phyloP scores from a whole-genome alignment of 2,113 vertebrate species.

The Colistium nudipinnis region DNA sequence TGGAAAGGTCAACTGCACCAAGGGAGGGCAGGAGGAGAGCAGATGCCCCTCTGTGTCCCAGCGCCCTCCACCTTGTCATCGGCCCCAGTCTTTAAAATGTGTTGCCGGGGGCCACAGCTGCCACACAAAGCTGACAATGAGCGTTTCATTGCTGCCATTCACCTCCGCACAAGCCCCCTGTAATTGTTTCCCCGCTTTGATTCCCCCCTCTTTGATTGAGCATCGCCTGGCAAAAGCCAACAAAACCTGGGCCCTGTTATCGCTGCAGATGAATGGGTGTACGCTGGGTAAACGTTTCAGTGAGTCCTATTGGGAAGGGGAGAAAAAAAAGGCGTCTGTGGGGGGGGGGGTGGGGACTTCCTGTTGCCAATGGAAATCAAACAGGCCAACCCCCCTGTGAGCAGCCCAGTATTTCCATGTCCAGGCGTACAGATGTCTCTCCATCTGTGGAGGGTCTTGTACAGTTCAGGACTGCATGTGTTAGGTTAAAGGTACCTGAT shows the following conservation, averaged over 20 bases:
- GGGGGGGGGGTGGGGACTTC: conserved; percentile 30
- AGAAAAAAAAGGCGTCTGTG: not conserved
- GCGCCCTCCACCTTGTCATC: conserved; percentile 33
- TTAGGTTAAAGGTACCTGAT: conserved; percentile 40
- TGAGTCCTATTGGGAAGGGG: conserved; percentile 14
- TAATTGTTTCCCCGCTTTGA: conserved; percentile 64
- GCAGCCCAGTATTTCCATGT: conserved; percentile 66
- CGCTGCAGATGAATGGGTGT: conserved; percentile 50
- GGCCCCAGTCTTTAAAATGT: conserved; percentile 43
- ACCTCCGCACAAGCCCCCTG: conserved; percentile 58
- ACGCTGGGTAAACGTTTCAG: conserved; percentile 42
- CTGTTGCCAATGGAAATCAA: conserved; percentile 65
- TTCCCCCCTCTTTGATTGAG: conserved; percentile 55
- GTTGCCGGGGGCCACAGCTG: conserved; percentile 58
- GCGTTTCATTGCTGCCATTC: conserved; percentile 68
- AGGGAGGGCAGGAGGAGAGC: conserved; percentile 22
- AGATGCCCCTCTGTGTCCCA: conserved; percentile 37
- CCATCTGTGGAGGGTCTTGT: conserved; percentile 65
- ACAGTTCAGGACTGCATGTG: conserved; percentile 23
- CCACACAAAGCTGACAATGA: conserved; percentile 55
- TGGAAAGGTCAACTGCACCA: conserved; percentile 20
- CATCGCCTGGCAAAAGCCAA: conserved; percentile 44
- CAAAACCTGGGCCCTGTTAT: conserved; percentile 43
- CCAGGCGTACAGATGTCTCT: conserved; percentile 67
- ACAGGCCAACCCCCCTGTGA: conserved; percentile 58